These are phyloP conservation scores for Hylaea fasciaria DNA, from an alignment of 2,888 invertebrate species.

Conservation along the genomic window DNA sequence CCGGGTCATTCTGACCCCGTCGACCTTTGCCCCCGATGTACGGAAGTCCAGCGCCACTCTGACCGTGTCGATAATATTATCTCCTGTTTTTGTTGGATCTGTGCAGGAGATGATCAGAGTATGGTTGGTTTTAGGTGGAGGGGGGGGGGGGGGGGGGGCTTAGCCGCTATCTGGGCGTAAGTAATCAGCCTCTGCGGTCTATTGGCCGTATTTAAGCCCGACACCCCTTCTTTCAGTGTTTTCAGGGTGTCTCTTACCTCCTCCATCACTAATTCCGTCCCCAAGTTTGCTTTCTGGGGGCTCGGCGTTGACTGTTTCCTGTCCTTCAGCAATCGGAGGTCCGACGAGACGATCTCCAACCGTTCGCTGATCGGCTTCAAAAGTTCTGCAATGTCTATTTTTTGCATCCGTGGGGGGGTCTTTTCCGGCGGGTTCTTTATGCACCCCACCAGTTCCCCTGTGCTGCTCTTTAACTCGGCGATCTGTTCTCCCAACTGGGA, in stretches of 20 bases:
- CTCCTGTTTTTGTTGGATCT: neutral
- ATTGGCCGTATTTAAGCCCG: neutral
- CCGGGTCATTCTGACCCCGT: too few relatives aligned
- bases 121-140: neutral
- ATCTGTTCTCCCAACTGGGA: too few relatives aligned
- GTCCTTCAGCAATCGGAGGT: too few relatives aligned
- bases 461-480: too few relatives aligned
- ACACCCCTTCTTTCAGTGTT: too few relatives aligned
- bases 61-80: too few relatives aligned
- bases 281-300: neutral
- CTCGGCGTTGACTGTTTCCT: neutral
- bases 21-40: neutral
- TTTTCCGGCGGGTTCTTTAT: neutral
- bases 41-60: neutral
- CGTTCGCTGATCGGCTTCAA: too few relatives aligned
- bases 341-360: too few relatives aligned
- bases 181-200: neutral
- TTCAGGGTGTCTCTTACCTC: too few relatives aligned
- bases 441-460: neutral
- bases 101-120: neutral
- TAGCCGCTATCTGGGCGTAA: neutral
- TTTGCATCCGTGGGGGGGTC: neutral
- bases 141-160: too few relatives aligned
- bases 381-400: neutral
- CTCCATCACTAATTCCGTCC: too few relatives aligned